phyloP scores from a whole-genome alignment of 1,140 invertebrate species.

The Drosophila insularis region DNA sequence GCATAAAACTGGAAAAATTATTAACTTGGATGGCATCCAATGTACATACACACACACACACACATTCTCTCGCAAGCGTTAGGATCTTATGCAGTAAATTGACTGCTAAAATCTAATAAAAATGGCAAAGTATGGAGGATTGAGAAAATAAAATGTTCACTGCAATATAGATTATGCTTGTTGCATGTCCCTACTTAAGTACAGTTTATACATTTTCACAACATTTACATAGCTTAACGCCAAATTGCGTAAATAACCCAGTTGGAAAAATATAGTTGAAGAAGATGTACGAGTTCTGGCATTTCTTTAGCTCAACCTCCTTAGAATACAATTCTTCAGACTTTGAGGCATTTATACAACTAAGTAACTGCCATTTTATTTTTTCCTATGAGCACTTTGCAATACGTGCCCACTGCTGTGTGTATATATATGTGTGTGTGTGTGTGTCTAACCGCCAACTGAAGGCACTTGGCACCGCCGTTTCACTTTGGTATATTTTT shows the following conservation, averaged over 20 bases:
- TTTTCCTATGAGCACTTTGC: constrained; percentile 55
- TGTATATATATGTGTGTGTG: background rate
- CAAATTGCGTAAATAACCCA: constrained; percentile 44
- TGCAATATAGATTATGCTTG: background rate
- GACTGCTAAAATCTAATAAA: constrained; percentile 39
- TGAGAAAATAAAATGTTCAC: background rate
- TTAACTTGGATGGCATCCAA: constrained; percentile 40
- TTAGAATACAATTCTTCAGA: constrained; percentile 22
- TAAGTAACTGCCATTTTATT: constrained; percentile 77
- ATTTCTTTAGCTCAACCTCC: background rate
- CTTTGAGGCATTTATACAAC: constrained; percentile 58
- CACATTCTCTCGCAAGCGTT: background rate
- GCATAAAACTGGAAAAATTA: constrained; percentile 53
- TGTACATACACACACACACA: constrained; percentile 23
- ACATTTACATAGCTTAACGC: constrained; percentile 8
- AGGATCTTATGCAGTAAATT: constrained; percentile 28
- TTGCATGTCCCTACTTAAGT: background rate
- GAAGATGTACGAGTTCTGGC: constrained; percentile 12
- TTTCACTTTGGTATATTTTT: constrained; percentile 55
- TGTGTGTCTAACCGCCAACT: constrained; percentile 40
- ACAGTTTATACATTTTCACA: background rate
- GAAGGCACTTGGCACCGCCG: constrained; percentile 24
- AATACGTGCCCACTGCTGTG: constrained; percentile 41
- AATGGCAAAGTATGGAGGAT: background rate
- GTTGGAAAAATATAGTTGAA: background rate